Conservation (phyloP, 1,140 invertebrate genomes). For the Drosophila carrolli region DNA sequence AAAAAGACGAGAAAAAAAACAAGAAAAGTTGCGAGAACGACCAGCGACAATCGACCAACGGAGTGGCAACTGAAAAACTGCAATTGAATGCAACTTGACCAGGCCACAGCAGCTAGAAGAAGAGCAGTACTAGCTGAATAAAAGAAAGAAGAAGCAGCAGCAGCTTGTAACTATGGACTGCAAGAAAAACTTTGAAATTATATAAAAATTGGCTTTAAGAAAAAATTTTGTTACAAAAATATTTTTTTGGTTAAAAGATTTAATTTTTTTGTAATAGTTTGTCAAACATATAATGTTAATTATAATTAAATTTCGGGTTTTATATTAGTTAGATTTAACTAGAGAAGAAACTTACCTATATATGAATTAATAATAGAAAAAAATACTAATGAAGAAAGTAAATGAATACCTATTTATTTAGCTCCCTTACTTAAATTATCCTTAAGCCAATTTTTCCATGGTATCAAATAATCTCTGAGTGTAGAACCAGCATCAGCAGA, state of each 20-base stretch:
- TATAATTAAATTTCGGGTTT: too few species aligned
- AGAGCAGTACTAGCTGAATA: slow-evolving; percentile 23
- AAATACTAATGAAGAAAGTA: too few species aligned
- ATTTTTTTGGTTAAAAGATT: too few species aligned
- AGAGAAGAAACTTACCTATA: too few species aligned
- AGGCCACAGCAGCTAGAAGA: slow-evolving; percentile 36
- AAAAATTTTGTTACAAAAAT: background rate
- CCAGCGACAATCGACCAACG: slow-evolving; percentile 58
- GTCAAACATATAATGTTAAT: too few species aligned
- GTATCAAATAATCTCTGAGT: background rate
- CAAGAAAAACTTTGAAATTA: background rate
- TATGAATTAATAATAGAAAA: too few species aligned
- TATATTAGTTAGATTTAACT: too few species aligned
- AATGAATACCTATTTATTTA: too few species aligned
- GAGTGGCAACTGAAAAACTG: slow-evolving; percentile 74
- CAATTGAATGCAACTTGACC: slow-evolving; percentile 57
- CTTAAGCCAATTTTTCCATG: background rate
- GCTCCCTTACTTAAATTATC: too few species aligned
- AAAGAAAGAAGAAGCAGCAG: slow-evolving; percentile 8
- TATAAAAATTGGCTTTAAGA: too few species aligned
- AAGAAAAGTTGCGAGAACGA: slow-evolving; percentile 47
- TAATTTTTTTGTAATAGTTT: too few species aligned
- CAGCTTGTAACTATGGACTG: slow-evolving; percentile 10
- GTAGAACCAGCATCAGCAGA: slow-evolving; percentile 16
- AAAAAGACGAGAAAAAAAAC: slow-evolving; percentile 24